These are phyloP conservation scores for Hypsibius dujardini DNA, from an alignment of 1,140 invertebrate genomes.

Conservation along the genomic window DNA sequence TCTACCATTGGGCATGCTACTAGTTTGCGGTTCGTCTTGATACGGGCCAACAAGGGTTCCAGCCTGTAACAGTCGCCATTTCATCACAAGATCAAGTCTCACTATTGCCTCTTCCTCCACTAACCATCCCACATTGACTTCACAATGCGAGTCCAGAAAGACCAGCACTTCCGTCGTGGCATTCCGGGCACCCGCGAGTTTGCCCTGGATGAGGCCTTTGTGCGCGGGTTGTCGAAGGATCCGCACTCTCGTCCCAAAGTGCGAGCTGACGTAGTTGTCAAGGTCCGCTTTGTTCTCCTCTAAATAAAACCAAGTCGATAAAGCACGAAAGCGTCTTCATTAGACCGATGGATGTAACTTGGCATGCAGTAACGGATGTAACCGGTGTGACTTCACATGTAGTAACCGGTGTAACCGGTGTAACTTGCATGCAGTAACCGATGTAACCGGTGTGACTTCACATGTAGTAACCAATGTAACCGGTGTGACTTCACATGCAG, in stretches of 20 bases:
- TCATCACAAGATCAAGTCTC: conserved; percentile 20
- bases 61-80: conserved; percentile 40
- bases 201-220: conserved; percentile 63
- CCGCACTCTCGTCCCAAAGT: conserved; percentile 23
- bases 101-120: conserved; percentile 18
- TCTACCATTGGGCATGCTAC: conserved; percentile 11
- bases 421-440: too few relatives aligned
- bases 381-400: too few relatives aligned
- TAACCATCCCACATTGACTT: conserved; percentile 45
- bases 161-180: conserved; percentile 62
- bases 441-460: too few relatives aligned
- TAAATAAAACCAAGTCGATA: background rate
- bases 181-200: conserved; percentile 57
- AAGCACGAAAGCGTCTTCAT: background rate
- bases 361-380: too few relatives aligned
- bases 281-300: conserved; percentile 54
- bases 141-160: conserved; percentile 84
- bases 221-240: conserved; percentile 51
- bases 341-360: too few relatives aligned
- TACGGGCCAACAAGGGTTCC: conserved; percentile 58
- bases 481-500: too few relatives aligned
- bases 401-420: too few relatives aligned
- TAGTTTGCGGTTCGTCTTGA: conserved; percentile 44
- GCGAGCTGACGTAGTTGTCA: conserved; percentile 48
- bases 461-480: too few relatives aligned